Percentiles rank a stretch among this genome's conserved stretches.
Conservation (phyloP, 2,797 vertebrate genomes). For the Prionace glauca region DNA sequence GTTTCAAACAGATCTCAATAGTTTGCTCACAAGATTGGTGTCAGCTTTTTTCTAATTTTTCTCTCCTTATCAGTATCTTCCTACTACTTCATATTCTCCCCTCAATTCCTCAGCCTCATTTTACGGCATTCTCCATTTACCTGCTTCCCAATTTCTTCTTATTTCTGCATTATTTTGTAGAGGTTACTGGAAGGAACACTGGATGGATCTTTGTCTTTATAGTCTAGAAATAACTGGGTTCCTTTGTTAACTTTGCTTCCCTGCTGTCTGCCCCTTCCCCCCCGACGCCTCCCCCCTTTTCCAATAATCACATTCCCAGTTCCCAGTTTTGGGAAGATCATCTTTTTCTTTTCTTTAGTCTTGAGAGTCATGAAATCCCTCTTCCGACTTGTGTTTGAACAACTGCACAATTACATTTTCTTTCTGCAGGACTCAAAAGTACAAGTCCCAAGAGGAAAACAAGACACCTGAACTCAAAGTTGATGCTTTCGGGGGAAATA, state of each 20-base stretch:
- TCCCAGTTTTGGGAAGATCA: background rate
- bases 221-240: background rate
- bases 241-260: background rate
- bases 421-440: background rate
- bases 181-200: background rate
- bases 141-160: background rate
- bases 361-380: background rate
- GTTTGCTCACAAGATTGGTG: background rate
- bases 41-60: background rate
- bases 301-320: background rate
- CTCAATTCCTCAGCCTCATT: background rate
- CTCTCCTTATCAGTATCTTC: background rate
- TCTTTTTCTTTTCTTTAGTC: background rate
- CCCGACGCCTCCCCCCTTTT: background rate
- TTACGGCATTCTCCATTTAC: background rate
- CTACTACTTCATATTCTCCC: background rate
- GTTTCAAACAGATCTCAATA: background rate
- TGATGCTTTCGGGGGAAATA: background rate
- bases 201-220: background rate
- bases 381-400: background rate
- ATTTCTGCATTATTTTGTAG: background rate
- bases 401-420: background rate
- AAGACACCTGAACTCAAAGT: background rate
- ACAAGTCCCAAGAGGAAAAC: background rate
- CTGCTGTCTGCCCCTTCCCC: background rate